Base-by-base conservation (phyloP, 2,113 vertebrate species). In the Maccullochella peelii region DNA sequence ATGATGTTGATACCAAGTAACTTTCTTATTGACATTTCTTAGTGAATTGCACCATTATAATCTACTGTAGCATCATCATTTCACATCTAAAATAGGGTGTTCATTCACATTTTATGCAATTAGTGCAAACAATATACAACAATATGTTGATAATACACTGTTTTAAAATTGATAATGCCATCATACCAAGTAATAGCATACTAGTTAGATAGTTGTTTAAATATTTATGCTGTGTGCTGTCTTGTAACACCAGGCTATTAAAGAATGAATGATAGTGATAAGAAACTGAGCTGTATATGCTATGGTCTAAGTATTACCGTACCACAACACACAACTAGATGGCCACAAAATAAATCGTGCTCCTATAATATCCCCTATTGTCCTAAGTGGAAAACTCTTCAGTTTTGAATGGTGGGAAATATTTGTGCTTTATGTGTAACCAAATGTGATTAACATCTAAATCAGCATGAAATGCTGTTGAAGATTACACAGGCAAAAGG, bases 401-500 rank as follows among this genome's bases (percentile, higher is more conserved):
- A 40, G 38, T 61, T 27, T 59, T 70, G 15, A 62, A 30, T 44
- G 47, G 59, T 44, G 25, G 33, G 9, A 85, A 72, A 74, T 61
- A 36, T 63, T 2, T 40, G 9, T 27, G 63, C 47, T 67, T 70
- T 44, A 36, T 27, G 14, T 72, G 58, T 70, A 49, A 73, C 42
- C 62, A 72, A 55, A 88, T 73, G 67, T 33, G 25, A 91, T 84
- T 76, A 73, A 62, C 70, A 75, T 38, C 71, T 40, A 83, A 82
- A 86, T 83, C 49, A 67, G n/a, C 65, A 73, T 76, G 30, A 80
- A 70, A 80, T 75, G 77, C 7, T 66, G 52, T 52, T 30, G 23
- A 73, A 70, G 36, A 82, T 62, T 71, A 65, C 21, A 65, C 6
- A 73, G 0, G 20, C n/a, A 73, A 80, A 82, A 80, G 61, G 72